Evolutionary conservation across 2,797 vertebrate species (phyloP).

Genomic region (Menidia menidia): DNA sequence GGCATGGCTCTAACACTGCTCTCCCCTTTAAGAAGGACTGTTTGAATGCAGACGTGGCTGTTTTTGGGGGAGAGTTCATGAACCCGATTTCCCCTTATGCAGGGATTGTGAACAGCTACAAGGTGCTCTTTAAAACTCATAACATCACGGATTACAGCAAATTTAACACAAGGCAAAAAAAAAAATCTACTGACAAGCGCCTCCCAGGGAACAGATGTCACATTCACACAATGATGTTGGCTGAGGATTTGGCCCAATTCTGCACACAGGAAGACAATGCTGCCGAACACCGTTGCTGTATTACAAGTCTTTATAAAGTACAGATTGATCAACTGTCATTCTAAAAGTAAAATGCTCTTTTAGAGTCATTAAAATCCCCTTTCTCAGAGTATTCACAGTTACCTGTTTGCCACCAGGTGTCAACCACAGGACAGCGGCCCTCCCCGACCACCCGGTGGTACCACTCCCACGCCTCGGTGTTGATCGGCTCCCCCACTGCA

Average conservation of each 20-base stretch:
- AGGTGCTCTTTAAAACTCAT: background rate
- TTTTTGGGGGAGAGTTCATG: background rate
- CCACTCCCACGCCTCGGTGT: conserved; percentile 97
- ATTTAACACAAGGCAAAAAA: background rate
- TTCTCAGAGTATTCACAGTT: conserved; percentile 48
- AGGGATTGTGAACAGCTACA: background rate
- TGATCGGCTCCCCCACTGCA: conserved; percentile 96
- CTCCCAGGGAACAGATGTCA: background rate
- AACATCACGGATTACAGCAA: background rate
- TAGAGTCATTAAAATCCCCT: background rate
- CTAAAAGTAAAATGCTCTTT: background rate
- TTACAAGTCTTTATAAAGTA: background rate
- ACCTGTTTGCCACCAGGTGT: conserved; percentile 99
- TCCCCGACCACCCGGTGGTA: conserved; percentile 92
- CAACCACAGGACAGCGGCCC: conserved; percentile 89
- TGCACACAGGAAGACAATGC: background rate
- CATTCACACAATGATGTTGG: no score
- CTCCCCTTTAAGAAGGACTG: conserved; percentile 42
- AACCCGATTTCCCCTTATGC: background rate
- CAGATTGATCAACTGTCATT: background rate
- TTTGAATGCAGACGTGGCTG: conserved; percentile 31
- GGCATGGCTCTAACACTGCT: conserved; percentile 1
- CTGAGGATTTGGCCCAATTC: background rate
- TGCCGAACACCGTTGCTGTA: background rate
- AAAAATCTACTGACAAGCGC: background rate